Percentiles rank a stretch among this genome's conserved stretches.
These are phyloP conservation scores for Monochamus saltuarius DNA, from an alignment of 1,140 invertebrate species.

Conservation along the genomic window DNA sequence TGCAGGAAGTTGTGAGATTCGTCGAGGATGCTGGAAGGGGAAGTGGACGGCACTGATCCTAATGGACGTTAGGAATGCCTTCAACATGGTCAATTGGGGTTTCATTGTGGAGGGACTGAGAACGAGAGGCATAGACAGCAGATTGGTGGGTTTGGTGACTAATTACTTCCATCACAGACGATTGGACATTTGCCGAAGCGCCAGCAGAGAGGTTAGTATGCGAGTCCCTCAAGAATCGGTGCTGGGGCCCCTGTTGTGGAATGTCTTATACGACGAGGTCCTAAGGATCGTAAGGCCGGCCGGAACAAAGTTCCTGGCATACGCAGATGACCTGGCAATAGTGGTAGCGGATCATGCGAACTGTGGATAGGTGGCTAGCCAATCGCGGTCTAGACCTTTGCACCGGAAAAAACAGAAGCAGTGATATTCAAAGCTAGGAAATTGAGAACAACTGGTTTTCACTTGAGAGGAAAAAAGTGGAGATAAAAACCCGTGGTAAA, in stretches of 20 bases:
- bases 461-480: neutral
- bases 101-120: constrained; percentile 6
- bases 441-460: neutral
- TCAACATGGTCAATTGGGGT: constrained; percentile 20
- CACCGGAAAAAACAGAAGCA: constrained; percentile 31
- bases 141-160: too few species aligned
- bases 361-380: constrained; percentile 18
- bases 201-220: too few species aligned
- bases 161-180: too few species aligned
- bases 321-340: constrained; percentile 28
- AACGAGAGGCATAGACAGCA: neutral
- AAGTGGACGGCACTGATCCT: constrained; percentile 13
- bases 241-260: constrained; percentile 45
- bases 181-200: too few species aligned
- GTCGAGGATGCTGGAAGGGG: neutral
- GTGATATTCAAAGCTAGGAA: constrained; percentile 15
- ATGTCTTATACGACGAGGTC: constrained; percentile 39
- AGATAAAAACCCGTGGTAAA: neutral
- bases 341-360: constrained; percentile 25
- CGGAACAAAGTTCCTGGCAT: constrained; percentile 26
- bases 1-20: constrained; percentile 1
- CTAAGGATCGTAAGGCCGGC: constrained; percentile 33
- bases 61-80: constrained; percentile 26
- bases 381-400: too few species aligned
- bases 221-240: constrained; percentile 27